These are phyloP conservation scores for Percina caprodes DNA, from an alignment of 2,113 vertebrate species.

Conservation along the genomic window DNA sequence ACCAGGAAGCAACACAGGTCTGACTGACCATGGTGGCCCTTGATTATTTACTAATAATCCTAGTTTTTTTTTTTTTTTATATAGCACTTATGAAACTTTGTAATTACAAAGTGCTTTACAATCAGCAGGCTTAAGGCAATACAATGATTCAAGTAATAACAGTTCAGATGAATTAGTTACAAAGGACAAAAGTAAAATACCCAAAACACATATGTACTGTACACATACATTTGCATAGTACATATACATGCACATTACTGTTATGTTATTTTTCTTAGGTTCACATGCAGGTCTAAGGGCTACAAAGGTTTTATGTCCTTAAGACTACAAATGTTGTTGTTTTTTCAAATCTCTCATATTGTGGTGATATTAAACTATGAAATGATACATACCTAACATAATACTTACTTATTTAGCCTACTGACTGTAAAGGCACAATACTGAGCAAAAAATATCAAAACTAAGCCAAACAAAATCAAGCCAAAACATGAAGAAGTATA, in stretches of 20 bases:
- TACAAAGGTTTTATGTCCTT: neutral
- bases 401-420: neutral
- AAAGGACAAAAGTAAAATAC: neutral
- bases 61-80: neutral
- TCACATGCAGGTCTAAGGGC: neutral
- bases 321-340: too few relatives aligned
- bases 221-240: neutral
- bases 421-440: neutral
- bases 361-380: neutral
- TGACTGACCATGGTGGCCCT: neutral
- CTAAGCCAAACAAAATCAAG: neutral
- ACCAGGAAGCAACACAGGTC: constrained; percentile 96
- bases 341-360: neutral
- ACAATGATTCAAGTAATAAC: neutral
- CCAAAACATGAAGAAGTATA: neutral
- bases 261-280: neutral
- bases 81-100: neutral
- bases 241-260: neutral
- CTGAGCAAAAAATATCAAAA: neutral
- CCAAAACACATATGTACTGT: neutral
- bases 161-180: too few relatives aligned
- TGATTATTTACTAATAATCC: neutral
- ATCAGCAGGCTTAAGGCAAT: neutral
- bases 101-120: neutral
- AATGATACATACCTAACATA: too few relatives aligned